Evolutionary conservation across 2,888 invertebrate genomes (phyloP).

Genomic region (Cosmia pyralina): DNA sequence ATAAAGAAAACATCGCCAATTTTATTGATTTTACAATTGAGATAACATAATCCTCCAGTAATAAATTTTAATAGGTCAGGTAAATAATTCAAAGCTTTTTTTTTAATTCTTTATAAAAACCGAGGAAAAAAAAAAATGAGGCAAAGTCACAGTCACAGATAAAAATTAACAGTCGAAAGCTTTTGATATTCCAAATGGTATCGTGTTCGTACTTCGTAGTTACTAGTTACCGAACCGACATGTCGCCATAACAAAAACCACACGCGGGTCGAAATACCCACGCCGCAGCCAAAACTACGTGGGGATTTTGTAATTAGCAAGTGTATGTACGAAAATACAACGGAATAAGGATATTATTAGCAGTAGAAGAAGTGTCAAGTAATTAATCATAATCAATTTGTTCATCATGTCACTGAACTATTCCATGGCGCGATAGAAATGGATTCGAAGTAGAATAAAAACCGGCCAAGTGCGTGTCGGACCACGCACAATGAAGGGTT

Average conservation of each 20-base stretch:
- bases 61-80: slow-evolving; percentile 1
- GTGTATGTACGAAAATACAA: slow-evolving; percentile 15
- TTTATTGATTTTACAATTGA: slow-evolving; percentile 6
- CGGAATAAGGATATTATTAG: slow-evolving; percentile 24
- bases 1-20: slow-evolving; percentile 8
- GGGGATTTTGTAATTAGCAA: slow-evolving; percentile 47
- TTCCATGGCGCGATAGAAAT: slow-evolving; percentile 28
- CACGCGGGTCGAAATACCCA: slow-evolving; percentile 20
- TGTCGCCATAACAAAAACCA: neutral
- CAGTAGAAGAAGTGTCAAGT: slow-evolving; percentile 5
- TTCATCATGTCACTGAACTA: slow-evolving; percentile 33
- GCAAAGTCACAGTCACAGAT: neutral
- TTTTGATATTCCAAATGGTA: slow-evolving; percentile 10
- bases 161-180: no score
- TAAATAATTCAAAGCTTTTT: neutral
- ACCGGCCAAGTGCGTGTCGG: no score
- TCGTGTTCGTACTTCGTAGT: slow-evolving; percentile 7
- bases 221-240: neutral
- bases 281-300: slow-evolving; percentile 29
- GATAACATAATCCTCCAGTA: slow-evolving; percentile 16
- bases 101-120: no score
- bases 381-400: slow-evolving; percentile 53
- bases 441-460: neutral
- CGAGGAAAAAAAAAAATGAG: neutral
- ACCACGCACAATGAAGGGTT: no score